Evolutionary conservation across 2,797 vertebrate genomes (phyloP).

Genomic region (Semaprochilodus insignis): DNA sequence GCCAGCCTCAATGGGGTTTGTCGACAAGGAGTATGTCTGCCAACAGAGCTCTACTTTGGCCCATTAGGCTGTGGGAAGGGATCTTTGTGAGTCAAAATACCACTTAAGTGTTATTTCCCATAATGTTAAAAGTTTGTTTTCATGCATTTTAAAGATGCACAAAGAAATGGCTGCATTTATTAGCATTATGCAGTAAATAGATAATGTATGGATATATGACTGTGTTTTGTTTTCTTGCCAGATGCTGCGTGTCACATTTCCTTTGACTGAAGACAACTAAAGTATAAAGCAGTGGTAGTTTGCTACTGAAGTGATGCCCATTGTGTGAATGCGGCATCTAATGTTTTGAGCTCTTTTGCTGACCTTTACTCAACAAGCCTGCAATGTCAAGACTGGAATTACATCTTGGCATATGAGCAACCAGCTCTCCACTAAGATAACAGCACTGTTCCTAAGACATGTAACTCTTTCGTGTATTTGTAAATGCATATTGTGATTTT

Average conservation of each 20-base stretch:
- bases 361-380: not conserved
- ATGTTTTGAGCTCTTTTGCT: not conserved
- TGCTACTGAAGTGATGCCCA: not conserved
- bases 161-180: not conserved
- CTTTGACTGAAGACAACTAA: slow-evolving; percentile 61
- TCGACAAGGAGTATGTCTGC: slow-evolving; percentile 76
- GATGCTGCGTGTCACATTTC: slow-evolving; percentile 84
- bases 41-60: slow-evolving; percentile 81
- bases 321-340: slow-evolving; percentile 19
- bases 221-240: slow-evolving; percentile 52
- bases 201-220: not conserved
- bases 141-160: not conserved
- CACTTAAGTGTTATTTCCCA: not conserved
- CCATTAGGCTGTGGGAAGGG: slow-evolving; percentile 81
- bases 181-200: not conserved
- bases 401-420: not conserved
- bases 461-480: not conserved
- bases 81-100: slow-evolving; percentile 72
- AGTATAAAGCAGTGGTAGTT: not conserved
- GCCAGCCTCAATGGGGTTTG: slow-evolving; percentile 77
- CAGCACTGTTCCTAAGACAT: not conserved
- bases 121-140: not conserved
- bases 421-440: not conserved
- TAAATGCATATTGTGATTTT: not conserved
- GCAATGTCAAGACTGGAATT: not conserved